These are phyloP conservation scores for Etheostoma nigrum DNA, from an alignment of 2,797 vertebrate genomes.

Conservation along the genomic window DNA sequence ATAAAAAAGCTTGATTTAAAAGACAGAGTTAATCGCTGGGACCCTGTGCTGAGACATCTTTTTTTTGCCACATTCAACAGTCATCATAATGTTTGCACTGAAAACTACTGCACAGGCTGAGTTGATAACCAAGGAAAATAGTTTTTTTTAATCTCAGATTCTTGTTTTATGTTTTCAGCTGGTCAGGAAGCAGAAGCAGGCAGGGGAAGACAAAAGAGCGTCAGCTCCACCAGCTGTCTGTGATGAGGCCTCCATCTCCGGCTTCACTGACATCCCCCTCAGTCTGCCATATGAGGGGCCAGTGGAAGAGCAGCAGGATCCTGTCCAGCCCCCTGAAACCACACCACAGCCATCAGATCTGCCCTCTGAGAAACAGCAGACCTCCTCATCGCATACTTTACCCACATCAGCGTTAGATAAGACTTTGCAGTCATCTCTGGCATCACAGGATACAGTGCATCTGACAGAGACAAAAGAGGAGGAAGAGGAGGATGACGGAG, in stretches of 20 bases:
- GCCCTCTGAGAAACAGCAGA: constrained; percentile 47
- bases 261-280: constrained; percentile 83
- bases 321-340: constrained; percentile 24
- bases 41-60: not conserved
- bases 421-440: constrained; percentile 40
- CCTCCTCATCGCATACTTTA: constrained; percentile 36
- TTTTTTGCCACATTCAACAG: not conserved
- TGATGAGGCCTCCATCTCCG: constrained; percentile 62
- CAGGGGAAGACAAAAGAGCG: constrained; percentile 64
- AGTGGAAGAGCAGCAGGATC: constrained; percentile 43
- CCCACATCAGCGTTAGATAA: constrained; percentile 36
- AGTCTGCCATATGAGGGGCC: constrained; percentile 68
- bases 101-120: not conserved
- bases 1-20: not conserved
- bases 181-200: constrained; percentile 77
- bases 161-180: constrained; percentile 46
- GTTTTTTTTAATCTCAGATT: not conserved
- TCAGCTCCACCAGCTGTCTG: constrained; percentile 40
- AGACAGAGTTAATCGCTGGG: not conserved
- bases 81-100: not conserved
- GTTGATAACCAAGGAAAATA: not conserved
- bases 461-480: constrained; percentile 38
- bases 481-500: constrained; percentile 24
- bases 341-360: constrained; percentile 32
- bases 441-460: constrained; percentile 14